phyloP scores from a whole-genome alignment of 2,113 vertebrate genomes.

The Syrmaticus mikado region DNA sequence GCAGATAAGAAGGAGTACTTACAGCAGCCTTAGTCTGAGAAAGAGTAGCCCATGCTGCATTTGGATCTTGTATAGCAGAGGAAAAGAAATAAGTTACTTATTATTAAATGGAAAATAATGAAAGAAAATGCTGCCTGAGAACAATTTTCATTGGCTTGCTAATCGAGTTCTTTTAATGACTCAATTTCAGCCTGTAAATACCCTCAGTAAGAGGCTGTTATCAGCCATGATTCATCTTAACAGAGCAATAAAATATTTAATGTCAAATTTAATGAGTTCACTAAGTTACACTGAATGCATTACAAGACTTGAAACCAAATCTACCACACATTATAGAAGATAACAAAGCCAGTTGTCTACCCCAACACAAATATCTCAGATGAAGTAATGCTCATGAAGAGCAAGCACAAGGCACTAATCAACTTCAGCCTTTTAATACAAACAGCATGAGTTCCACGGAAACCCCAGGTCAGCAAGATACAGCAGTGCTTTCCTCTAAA shows the following conservation, averaged over 20 bases:
- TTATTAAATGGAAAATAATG: slow-evolving; percentile 27
- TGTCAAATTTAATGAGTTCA: background rate
- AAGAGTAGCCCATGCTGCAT: slow-evolving; percentile 85
- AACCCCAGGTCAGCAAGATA: background rate
- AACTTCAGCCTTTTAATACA: background rate
- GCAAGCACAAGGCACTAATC: background rate
- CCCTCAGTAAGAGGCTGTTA: background rate
- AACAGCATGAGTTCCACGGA: background rate
- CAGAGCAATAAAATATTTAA: background rate
- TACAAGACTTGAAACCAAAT: background rate
- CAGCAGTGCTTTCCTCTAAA: background rate
- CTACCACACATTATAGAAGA: background rate
- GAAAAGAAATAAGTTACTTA: slow-evolving; percentile 16
- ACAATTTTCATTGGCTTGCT: background rate
- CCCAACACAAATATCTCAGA: background rate
- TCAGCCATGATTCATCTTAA: background rate
- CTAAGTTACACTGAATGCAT: background rate
- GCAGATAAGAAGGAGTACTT: slow-evolving; percentile 75
- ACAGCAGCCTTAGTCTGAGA: slow-evolving; percentile 93
- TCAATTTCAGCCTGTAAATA: background rate
- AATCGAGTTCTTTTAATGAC: background rate
- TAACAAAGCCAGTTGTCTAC: background rate
- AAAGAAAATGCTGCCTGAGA: slow-evolving; percentile 10
- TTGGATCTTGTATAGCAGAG: slow-evolving; percentile 77
- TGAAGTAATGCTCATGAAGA: background rate